Conservation (phyloP, 2,113 vertebrate species). For the Lucifuga dentata region DNA sequence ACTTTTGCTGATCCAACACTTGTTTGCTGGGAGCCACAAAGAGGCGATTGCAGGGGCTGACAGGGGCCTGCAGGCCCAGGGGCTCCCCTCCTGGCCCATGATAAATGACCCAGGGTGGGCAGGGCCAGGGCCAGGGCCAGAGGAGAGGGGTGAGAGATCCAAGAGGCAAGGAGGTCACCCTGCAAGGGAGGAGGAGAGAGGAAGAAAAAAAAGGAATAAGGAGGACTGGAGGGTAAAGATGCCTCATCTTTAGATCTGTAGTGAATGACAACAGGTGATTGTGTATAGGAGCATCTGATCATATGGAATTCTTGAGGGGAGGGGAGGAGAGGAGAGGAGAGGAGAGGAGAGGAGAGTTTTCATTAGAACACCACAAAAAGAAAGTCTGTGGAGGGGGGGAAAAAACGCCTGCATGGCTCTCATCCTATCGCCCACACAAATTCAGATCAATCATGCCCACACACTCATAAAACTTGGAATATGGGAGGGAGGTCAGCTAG, state of each 20-base stretch:
- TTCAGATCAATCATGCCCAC: constrained; percentile 57
- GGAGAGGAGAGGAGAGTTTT: not conserved
- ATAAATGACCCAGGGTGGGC: constrained; percentile 93
- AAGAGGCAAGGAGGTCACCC: constrained; percentile 50
- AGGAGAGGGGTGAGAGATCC: constrained; percentile 64
- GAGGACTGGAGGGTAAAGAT: constrained; percentile 35
- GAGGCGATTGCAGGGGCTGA: constrained; percentile 95
- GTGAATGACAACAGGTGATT: constrained; percentile 23
- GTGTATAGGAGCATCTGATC: constrained; percentile 3
- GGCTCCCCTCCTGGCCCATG: constrained; percentile 94
- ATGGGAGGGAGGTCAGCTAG: constrained; percentile 22
- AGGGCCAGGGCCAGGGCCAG: constrained; percentile 55
- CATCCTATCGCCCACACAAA: constrained; percentile 37
- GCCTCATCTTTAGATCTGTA: constrained; percentile 20
- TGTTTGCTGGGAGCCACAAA: constrained; percentile 99
- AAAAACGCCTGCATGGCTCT: constrained; percentile 21
- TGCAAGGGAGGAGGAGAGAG: constrained; percentile 38
- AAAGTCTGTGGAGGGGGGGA: not conserved
- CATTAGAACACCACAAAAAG: not conserved
- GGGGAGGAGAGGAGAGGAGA: not conserved
- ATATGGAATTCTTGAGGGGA: too few relatives aligned
- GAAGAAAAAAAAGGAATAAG: not conserved
- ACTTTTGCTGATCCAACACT: constrained; percentile 99
- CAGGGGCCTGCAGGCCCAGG: constrained; percentile 90
- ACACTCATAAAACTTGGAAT: constrained; percentile 41